Conservation (phyloP, 2,113 vertebrate species). For the Apodemus speciosus region DNA sequence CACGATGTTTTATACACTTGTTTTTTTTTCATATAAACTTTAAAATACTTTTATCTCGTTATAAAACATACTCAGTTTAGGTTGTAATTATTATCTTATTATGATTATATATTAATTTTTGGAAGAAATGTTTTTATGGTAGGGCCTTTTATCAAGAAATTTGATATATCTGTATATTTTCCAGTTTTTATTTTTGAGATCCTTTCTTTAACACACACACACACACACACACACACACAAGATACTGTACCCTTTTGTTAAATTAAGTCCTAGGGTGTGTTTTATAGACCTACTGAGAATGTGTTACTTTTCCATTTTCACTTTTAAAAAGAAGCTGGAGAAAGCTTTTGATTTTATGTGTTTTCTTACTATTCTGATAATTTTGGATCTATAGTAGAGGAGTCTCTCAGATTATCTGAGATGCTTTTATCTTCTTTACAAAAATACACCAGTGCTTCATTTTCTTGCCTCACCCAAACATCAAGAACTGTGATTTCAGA, state of each 20-base stretch:
- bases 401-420: background rate
- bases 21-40: constrained; percentile 20
- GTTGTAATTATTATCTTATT: constrained; percentile 40
- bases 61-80: constrained; percentile 35
- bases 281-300: constrained; percentile 43
- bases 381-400: constrained; percentile 33
- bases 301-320: constrained; percentile 37
- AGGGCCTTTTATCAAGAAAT: background rate
- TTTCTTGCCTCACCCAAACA: constrained; percentile 53
- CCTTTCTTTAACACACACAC: background rate
- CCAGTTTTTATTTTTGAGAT: constrained; percentile 20
- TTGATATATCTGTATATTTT: constrained; percentile 6
- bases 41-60: constrained; percentile 28
- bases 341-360: constrained; percentile 45
- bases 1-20: constrained; percentile 16
- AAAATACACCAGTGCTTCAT: constrained; percentile 44
- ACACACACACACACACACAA: no score
- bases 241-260: background rate
- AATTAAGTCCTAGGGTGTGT: constrained; percentile 8
- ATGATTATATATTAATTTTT: constrained; percentile 36
- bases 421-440: constrained; percentile 2
- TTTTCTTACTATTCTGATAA: constrained; percentile 51
- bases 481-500: constrained; percentile 37
- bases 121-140: constrained; percentile 22
- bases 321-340: constrained; percentile 29